Evolutionary conservation across 2,797 vertebrate species (phyloP).

Genomic region (Danionella dracula): DNA sequence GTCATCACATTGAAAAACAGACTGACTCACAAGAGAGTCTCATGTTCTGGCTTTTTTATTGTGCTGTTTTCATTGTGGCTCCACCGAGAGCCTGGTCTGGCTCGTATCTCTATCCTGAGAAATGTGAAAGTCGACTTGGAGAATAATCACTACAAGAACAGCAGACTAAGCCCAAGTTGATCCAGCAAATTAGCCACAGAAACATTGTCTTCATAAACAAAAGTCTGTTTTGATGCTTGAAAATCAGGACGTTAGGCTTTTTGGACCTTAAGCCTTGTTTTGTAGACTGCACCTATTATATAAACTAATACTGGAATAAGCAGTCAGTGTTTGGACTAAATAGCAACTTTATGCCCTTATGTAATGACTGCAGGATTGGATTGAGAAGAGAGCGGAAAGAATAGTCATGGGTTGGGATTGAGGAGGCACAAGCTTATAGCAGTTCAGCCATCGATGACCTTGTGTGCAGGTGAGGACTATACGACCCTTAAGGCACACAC

Average conservation of each 20-base stretch:
- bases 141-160: constrained; percentile 31
- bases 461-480: constrained; percentile 7
- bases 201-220: constrained; percentile 44
- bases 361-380: constrained; percentile 39
- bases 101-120: neutral
- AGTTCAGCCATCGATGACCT: constrained; percentile 17
- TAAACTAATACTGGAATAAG: constrained; percentile 56
- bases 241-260: constrained; percentile 59
- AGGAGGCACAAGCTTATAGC: constrained; percentile 15
- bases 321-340: constrained; percentile 45
- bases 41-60: constrained; percentile 13
- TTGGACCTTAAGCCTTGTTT: constrained; percentile 24
- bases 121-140: neutral
- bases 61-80: neutral
- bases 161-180: constrained; percentile 49
- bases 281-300: constrained; percentile 49
- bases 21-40: constrained; percentile 6
- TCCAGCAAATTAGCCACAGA: constrained; percentile 59
- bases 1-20: constrained; percentile 16
- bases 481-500: constrained; percentile 12
- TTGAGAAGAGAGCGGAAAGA: constrained; percentile 5
- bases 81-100: neutral
- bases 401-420: neutral
- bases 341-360: constrained; percentile 55
- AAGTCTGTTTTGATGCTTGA: constrained; percentile 64